Percentiles rank a stretch among this genome's conserved stretches.
phyloP scores from a whole-genome alignment of 2,888 invertebrate species.

The Trissoscelio sp. region DNA sequence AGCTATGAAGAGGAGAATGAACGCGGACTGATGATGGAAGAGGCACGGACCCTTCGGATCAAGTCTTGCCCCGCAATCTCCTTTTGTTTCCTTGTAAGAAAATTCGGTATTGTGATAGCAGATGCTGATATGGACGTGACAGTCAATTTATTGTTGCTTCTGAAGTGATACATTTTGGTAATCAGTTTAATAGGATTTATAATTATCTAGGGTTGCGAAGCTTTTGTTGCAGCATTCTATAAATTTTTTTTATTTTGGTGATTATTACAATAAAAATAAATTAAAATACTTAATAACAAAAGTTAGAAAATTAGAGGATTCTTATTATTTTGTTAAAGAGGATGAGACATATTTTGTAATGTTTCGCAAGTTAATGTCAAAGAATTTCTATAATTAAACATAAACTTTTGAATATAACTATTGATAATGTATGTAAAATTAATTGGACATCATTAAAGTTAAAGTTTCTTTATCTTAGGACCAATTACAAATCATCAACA shows the following conservation, averaged over 20 bases:
- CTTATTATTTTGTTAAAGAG: too few species aligned
- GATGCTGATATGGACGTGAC: conserved; percentile 45
- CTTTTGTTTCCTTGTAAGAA: conserved; percentile 57
- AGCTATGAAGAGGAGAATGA: conserved; percentile 62
- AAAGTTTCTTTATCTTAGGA: neutral
- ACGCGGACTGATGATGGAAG: conserved; percentile 61
- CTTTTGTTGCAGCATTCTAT: too few species aligned
- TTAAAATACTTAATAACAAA: too few species aligned
- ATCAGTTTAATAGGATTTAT: neutral
- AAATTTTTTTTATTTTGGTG: too few species aligned
- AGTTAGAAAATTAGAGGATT: too few species aligned
- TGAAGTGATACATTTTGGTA: conserved; percentile 33
- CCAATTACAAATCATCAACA: conserved; percentile 3
- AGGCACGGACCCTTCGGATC: conserved; percentile 58
- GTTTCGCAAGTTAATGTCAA: too few species aligned
- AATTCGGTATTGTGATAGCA: conserved; percentile 48
- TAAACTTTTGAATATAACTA: too few species aligned
- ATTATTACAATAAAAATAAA: too few species aligned
- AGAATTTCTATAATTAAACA: too few species aligned
- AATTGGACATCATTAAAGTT: too few species aligned
- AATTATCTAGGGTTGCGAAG: neutral
- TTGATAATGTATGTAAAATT: too few species aligned
- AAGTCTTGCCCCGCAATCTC: conserved; percentile 51
- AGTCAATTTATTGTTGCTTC: conserved; percentile 50
- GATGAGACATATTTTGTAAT: too few species aligned